phyloP scores from a whole-genome alignment of 1,140 invertebrate genomes.

The Anastrepha obliqua region DNA sequence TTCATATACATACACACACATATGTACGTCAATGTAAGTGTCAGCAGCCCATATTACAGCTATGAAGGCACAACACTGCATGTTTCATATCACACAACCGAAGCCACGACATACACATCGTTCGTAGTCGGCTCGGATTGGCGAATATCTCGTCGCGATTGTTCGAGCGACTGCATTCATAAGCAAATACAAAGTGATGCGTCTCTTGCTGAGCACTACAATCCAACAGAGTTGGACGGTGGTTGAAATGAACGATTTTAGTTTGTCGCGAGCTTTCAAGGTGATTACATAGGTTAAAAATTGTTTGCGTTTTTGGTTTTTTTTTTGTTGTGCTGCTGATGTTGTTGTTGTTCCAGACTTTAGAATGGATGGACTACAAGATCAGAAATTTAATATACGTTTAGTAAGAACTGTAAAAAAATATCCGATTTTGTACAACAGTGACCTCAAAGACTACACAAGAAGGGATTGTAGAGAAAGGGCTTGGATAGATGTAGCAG shows the following conservation, averaged over 20 bases:
- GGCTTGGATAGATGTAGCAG: constrained; percentile 22
- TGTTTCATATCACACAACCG: too few species aligned
- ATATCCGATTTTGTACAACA: constrained; percentile 19
- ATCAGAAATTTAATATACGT: constrained; percentile 17
- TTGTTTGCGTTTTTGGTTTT: background rate
- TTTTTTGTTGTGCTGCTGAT: background rate
- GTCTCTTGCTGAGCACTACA: background rate
- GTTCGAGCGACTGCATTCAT: background rate
- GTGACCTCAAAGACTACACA: background rate
- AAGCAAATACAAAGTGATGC: too few species aligned
- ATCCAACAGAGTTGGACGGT: background rate
- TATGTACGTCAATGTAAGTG: too few species aligned
- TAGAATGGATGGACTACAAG: background rate
- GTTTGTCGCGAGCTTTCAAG: background rate
- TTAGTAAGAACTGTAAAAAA: background rate
- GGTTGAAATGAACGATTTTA: background rate
- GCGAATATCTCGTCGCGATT: background rate
- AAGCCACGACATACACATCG: background rate
- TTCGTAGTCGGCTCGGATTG: background rate
- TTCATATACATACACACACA: too few species aligned
- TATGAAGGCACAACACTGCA: too few species aligned
- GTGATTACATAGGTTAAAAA: background rate
- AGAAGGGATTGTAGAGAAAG: background rate
- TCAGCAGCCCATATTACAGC: too few species aligned
- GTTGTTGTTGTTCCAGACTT: background rate